A percentile compares a stretch with the other conserved stretches of the same genome.
phyloP scores from a whole-genome alignment of 2,113 vertebrate genomes.

The Onychorhynchus coronatus region DNA sequence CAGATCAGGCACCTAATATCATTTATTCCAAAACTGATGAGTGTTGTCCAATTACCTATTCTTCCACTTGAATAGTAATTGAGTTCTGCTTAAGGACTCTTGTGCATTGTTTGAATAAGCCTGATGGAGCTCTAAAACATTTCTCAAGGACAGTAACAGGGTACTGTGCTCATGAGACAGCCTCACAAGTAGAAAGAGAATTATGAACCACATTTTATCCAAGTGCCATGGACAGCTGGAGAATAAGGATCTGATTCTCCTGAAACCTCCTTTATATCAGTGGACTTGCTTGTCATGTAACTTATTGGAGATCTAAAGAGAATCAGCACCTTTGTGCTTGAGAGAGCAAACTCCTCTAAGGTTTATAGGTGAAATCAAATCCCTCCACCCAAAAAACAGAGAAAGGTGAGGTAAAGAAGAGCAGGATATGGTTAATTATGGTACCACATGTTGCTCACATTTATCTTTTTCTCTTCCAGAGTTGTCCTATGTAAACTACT shows the following conservation, averaged over 20 bases:
- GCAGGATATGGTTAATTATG: accelerated
- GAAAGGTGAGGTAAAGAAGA: neutral
- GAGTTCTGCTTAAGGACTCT: conserved; percentile 31
- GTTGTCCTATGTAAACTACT: neutral
- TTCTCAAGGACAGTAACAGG: neutral
- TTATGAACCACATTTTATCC: neutral
- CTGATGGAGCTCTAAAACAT: neutral
- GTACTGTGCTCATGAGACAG: neutral
- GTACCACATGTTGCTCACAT: accelerated
- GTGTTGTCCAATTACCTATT: conserved; percentile 23
- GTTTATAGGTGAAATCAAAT: neutral
- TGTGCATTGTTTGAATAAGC: neutral
- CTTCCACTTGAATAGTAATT: conserved; percentile 33
- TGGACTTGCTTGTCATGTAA: neutral
- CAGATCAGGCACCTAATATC: neutral
- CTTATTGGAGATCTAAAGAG: neutral
- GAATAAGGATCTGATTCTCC: neutral
- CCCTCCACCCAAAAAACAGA: neutral
- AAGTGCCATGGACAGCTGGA: neutral
- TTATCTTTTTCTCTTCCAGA: neutral
- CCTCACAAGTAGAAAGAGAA: neutral
- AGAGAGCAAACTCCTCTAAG: neutral
- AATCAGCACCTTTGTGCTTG: neutral
- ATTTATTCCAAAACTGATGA: conserved; percentile 21
- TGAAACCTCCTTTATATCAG: neutral